Base-by-base conservation (phyloP, 2,888 invertebrate genomes). In the Nycteola revayana region DNA sequence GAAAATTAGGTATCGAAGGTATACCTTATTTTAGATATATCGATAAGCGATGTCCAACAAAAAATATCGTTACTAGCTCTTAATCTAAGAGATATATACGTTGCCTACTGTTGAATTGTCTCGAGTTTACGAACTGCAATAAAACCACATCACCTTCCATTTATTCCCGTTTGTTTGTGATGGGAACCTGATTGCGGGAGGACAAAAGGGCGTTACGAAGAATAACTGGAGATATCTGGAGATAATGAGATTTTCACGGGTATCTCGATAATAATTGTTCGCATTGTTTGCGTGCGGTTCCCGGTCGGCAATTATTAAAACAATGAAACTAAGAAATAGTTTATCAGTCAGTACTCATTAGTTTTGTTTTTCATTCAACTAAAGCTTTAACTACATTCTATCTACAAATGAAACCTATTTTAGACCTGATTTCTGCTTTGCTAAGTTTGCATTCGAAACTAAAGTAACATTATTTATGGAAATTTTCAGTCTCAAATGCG, bases 241-340 rank as follows among this genome's bases (percentile, higher is more conserved):
- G 60, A 60, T 73, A 72, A 78, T 77, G 77, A 75, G 76, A 67
- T 71, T 74, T 74, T 65, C 69, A 73, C 63, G 64, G 68, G 67
- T 65, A 67, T 69, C 66, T 68, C 62, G 65, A 68, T 67, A 69
- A 66, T 76, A 71, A 69, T 67, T 63, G 66, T 63, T 60, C 50
- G 55, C 53, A 60, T 66, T 70, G 69, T 68, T 64, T 62, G 63
- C 57, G 52, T 53, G 55, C 37, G 56, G 54, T 39, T 58, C 49
- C 57, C 58, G 47, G 53, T 44, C 49, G 42, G 43, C 60, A 57
- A 68, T 68, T 62, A 57, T 47, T 40, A 35, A 42, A 50, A 55
- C 53, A 55, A 56, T 50, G 38, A 43, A 34, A 30, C 44, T 41
- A 39, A 43, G 47, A 53, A 56, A 53, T 50, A 35, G 34, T 56